Percentiles rank a stretch among this genome's conserved stretches.
phyloP scores from a whole-genome alignment of 1,140 invertebrate species.

The Drosophila fuyamai region DNA sequence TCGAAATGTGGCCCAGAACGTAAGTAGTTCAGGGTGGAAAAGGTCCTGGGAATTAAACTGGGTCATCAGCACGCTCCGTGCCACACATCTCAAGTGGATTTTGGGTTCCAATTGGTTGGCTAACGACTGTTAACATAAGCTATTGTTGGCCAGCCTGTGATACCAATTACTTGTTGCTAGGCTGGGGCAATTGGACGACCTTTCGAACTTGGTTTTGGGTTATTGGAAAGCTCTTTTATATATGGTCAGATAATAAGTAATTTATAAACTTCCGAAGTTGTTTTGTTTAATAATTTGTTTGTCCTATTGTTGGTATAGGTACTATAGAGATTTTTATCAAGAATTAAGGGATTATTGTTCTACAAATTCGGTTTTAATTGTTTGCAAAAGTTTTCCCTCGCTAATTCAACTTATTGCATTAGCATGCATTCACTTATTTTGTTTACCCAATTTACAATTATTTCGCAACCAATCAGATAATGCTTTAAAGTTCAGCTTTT shows the following conservation, averaged over 20 bases:
- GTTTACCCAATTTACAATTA: neutral
- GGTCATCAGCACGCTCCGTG: slow-evolving; percentile 29
- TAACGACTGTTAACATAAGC: slow-evolving; percentile 5
- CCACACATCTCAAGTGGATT: slow-evolving; percentile 29
- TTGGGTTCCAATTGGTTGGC: neutral
- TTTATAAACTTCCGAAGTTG: no score
- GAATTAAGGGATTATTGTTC: no score
- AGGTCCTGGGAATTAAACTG: slow-evolving; percentile 42
- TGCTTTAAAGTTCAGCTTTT: slow-evolving; percentile 25
- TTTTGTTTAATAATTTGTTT: no score
- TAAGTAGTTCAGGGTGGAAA: slow-evolving; percentile 44
- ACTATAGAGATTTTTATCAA: no score
- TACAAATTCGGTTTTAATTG: no score
- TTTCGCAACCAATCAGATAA: slow-evolving; percentile 8
- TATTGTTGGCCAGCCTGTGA: neutral
- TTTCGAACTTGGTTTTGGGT: neutral
- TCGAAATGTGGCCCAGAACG: slow-evolving; percentile 30
- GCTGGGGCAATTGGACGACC: neutral
- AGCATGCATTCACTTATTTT: neutral
- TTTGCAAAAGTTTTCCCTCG: no score
- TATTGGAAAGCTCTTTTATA: neutral
- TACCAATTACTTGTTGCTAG: slow-evolving; percentile 19
- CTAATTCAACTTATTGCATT: no score
- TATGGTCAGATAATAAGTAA: no score
- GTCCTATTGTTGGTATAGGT: no score